Percentiles rank a stretch among this genome's conserved stretches.
These are phyloP conservation scores for Diachrysia chrysitis DNA, from an alignment of 2,888 invertebrate genomes.

Conservation along the genomic window DNA sequence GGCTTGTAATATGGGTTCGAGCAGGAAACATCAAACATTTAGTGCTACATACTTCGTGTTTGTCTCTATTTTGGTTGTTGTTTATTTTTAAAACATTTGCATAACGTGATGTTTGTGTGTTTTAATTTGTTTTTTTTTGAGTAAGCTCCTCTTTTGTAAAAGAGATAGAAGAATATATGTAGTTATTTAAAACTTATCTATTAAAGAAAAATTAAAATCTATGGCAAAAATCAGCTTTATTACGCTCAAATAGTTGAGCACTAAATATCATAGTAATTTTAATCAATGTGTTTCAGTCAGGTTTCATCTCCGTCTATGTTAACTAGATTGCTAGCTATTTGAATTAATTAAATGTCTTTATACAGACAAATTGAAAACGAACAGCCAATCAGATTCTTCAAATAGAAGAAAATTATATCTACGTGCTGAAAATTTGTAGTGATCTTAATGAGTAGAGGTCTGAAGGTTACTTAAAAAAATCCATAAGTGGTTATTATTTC, in stretches of 20 bases:
- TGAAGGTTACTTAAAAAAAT: no score
- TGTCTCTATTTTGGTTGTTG: constrained; percentile 2
- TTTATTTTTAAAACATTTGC: constrained; percentile 1
- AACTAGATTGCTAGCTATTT: constrained; percentile 17
- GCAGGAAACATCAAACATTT: constrained; percentile 6
- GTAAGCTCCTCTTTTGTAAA: no score
- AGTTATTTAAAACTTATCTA: no score
- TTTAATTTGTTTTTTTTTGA: not conserved
- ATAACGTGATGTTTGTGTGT: not conserved
- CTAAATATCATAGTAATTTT: not conserved
- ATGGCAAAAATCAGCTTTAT: not conserved
- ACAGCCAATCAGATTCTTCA: constrained; percentile 40
- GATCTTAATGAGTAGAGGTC: not conserved
- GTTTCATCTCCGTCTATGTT: not conserved
- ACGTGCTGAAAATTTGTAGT: constrained; percentile 35
- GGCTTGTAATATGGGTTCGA: not conserved
- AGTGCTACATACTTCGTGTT: constrained; percentile 6
- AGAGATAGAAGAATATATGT: no score
- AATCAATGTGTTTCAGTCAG: not conserved
- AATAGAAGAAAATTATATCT: constrained; percentile 20
- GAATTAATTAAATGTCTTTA: constrained; percentile 34
- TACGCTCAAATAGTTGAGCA: not conserved
- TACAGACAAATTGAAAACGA: constrained; percentile 37
- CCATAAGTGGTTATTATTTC: no score
- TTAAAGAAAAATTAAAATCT: no score